phyloP scores from a whole-genome alignment of 2,888 invertebrate species.

The Dorcus parallelipipedus region DNA sequence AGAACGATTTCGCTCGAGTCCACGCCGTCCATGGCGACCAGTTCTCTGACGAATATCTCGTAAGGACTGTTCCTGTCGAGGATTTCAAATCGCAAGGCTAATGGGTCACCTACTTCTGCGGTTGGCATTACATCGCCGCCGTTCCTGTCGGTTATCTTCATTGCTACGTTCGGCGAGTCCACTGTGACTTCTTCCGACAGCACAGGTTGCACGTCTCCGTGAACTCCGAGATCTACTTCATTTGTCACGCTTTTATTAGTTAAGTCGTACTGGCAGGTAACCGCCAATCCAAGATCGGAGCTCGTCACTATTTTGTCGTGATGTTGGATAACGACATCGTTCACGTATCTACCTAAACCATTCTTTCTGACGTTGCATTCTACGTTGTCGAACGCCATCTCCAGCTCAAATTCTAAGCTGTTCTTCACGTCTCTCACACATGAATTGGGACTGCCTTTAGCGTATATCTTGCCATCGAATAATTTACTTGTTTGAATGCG shows the following conservation, averaged over 20 bases:
- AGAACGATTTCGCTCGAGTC: slow-evolving; percentile 90
- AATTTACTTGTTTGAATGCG: slow-evolving; percentile 87
- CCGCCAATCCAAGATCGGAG: slow-evolving; percentile 87
- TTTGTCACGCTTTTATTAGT: slow-evolving; percentile 93
- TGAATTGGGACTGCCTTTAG: slow-evolving; percentile 89
- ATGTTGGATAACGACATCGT: slow-evolving; percentile 92
- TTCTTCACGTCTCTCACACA: slow-evolving; percentile 87
- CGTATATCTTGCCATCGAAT: slow-evolving; percentile 93
- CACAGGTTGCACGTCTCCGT: slow-evolving; percentile 80
- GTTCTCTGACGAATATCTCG: slow-evolving; percentile 91
- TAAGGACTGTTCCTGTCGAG: slow-evolving; percentile 90
- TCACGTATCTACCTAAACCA: slow-evolving; percentile 72
- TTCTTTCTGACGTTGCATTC: slow-evolving; percentile 91
- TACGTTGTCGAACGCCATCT: slow-evolving; percentile 88
- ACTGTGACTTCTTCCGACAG: slow-evolving; percentile 89
- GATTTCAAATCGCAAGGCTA: slow-evolving; percentile 88
- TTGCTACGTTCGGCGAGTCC: slow-evolving; percentile 91
- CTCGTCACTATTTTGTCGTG: slow-evolving; percentile 94
- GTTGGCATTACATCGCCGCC: slow-evolving; percentile 81
- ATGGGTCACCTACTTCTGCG: slow-evolving; percentile 89
- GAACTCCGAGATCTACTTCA: slow-evolving; percentile 85
- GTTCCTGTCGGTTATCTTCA: slow-evolving; percentile 85
- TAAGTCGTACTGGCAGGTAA: slow-evolving; percentile 91
- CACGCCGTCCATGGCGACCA: slow-evolving; percentile 92
- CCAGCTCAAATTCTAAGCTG: slow-evolving; percentile 85